Base-by-base conservation (phyloP, 2,888 invertebrate genomes). In the Coleophora flavipennella region DNA sequence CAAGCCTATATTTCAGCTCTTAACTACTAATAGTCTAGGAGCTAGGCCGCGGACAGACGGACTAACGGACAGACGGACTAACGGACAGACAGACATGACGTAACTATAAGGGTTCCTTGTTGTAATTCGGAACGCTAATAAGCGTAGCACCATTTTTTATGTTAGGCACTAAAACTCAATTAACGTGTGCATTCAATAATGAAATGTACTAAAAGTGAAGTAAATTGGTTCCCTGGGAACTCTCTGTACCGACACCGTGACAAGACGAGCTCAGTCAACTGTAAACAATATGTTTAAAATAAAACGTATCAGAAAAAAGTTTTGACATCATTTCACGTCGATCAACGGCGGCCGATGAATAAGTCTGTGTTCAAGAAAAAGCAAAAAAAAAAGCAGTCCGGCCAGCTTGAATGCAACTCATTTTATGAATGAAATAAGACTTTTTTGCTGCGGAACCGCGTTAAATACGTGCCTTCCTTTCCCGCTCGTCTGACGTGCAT, bases 391-490 rank as follows among this genome's bases (percentile, higher is more conserved):
- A 71, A 67, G 54, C 44, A 44, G 37, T 48, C 48, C 55, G 48
- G 49, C 54, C 55, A 62, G 58, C 71, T 80, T 20, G 68, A 81
- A 80, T 81, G 78, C 77, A 62, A 80, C 75, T 80, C 77, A 71
- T 79, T 83, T 83, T 81, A 83, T 84, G 83, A 84, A 84, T 84
- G 83, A 80, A 83, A 83, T 81, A 80, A 77, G 69, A 65, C n/a
- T 75, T 81, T 81, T 75, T 79, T 66, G 55, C 51, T 57, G 60
- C 59, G 57, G 70, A 63, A 76, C 79, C 77, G 77, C 72, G 77
- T 66, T 79, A 67, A 78, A 81, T 83, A 84, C 83, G 83, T 84
- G 83, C 77, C 78, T 81, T 80, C 81, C 81, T 83, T 70, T 74
- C 71, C 57, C 62, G 60, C 53, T 55, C 58, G 65, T 67, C 64